Evolutionary conservation across 2,888 invertebrate species (phyloP), one percentile per base, ranked within the genome.

Genomic region (Marasmarcha lunaedactyla): DNA sequence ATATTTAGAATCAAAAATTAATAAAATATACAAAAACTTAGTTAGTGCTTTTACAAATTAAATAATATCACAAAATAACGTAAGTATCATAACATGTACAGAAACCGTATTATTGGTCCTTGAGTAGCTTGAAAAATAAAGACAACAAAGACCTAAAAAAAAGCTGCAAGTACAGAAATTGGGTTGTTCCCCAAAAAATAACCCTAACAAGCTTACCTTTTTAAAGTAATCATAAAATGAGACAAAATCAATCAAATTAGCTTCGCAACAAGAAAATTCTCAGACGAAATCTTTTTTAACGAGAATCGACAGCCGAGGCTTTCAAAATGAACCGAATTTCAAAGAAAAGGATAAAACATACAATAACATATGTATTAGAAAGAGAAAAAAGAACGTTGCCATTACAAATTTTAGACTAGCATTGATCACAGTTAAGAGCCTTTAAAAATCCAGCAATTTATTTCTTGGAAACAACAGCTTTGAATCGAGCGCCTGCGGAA

Each of bases 381-480:
- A 20, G 20, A 20, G 20, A 20, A 3, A 20, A 7, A 20, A 20
- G 4, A 20, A 5, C 3, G 4, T 20, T 20, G 7, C 72, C 64
- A 70, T 73, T 71, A 74, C 69, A 68, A 71, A 71, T 63, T 67
- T 66, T 55, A 63, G 76, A 72, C 68, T 62, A 55, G 54, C 76
- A 78, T 77, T 74, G 76, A 78, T 78, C 77, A 78, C 71, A 59
- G 71, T 62, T 70, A 71, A 64, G 70, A 78, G 77, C 73, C 76
- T 70, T 68, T 63, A 71, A 61, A 74, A 78, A 74, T 74, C 77
- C 73, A 55, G 63, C 76, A 76, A 79, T 78, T 77, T 78, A 76
- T 78, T 74, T 70, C 70, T 68, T 57, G 51, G 63, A 57, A 63
- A 64, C 63, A 69, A 73, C 67, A 68, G 64, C 63, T 60, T 40